Conservation (phyloP, 1,140 invertebrate genomes). For the Drosophila kanapiae region DNA sequence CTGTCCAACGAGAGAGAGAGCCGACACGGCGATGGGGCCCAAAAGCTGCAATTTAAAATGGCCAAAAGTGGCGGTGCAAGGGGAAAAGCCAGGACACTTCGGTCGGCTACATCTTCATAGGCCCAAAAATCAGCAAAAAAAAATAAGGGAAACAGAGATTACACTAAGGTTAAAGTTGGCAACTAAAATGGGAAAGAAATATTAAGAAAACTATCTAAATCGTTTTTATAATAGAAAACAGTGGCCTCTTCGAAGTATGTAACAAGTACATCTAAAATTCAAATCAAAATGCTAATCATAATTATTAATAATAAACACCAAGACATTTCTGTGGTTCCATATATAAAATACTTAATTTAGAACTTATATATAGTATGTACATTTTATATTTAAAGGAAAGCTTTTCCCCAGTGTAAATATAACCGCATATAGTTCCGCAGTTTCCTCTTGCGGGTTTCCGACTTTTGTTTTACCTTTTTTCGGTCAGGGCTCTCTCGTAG, state of each 20-base stretch:
- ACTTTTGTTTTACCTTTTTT: slow-evolving; percentile 44
- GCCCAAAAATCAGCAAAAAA: slow-evolving; percentile 20
- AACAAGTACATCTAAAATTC: too few relatives aligned
- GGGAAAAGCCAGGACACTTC: slow-evolving; percentile 11
- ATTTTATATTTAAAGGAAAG: neutral
- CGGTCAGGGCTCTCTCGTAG: slow-evolving; percentile 23
- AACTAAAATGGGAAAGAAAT: neutral
- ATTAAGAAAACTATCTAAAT: neutral
- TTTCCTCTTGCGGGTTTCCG: slow-evolving; percentile 40
- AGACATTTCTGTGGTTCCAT: too few relatives aligned
- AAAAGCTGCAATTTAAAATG: slow-evolving; percentile 59
- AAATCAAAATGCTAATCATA: too few relatives aligned
- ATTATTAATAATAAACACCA: too few relatives aligned
- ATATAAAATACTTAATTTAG: too few relatives aligned
- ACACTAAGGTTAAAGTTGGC: neutral
- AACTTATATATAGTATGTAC: neutral
- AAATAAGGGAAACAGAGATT: neutral
- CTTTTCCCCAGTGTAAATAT: neutral
- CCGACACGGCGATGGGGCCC: neutral
- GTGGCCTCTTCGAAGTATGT: too few relatives aligned
- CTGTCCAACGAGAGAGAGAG: slow-evolving; percentile 27
- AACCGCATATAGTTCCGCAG: slow-evolving; percentile 56
- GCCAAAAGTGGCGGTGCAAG: slow-evolving; percentile 29
- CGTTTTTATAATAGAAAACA: too few relatives aligned
- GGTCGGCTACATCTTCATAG: slow-evolving; percentile 39